phyloP scores from a whole-genome alignment of 2,797 vertebrate genomes.

The Peromyscus melanophrys region DNA sequence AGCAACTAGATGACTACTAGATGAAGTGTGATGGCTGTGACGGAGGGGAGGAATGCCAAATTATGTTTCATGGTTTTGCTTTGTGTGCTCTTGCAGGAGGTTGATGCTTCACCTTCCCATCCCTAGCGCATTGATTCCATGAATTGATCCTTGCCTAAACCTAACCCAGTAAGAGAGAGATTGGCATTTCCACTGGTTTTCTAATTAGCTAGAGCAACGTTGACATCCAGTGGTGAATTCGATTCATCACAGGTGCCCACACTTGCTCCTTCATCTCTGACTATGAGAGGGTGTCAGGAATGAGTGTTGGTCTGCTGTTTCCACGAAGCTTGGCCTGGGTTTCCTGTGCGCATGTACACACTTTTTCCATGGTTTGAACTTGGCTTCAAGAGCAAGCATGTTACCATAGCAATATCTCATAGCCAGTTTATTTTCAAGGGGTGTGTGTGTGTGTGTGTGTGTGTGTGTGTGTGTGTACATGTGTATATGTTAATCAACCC shows the following conservation, averaged over 20 bases:
- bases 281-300: not conserved
- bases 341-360: not conserved
- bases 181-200: conserved; percentile 42
- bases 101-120: not conserved
- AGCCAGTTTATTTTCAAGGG: not conserved
- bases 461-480: not conserved
- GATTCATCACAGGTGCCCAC: conserved; percentile 87
- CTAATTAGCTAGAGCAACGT: conserved; percentile 89
- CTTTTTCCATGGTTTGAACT: not conserved
- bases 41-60: not conserved
- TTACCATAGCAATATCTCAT: conserved; percentile 52
- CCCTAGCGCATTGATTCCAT: too few relatives aligned
- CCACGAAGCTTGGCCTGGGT: accelerated
- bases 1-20: not conserved
- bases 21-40: not conserved
- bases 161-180: not conserved
- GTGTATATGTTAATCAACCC: not conserved
- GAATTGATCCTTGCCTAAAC: not conserved
- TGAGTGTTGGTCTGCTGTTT: accelerated
- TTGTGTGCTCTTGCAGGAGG: not conserved
- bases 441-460: not conserved
- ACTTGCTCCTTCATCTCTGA: not conserved
- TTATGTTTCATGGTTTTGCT: not conserved
- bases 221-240: conserved; percentile 91
- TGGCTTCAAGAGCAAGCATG: not conserved